Evolutionary conservation across 1,140 invertebrate species (phyloP), one percentile per base, ranked within the genome.

Genomic region (Carposina sasakii): DNA sequence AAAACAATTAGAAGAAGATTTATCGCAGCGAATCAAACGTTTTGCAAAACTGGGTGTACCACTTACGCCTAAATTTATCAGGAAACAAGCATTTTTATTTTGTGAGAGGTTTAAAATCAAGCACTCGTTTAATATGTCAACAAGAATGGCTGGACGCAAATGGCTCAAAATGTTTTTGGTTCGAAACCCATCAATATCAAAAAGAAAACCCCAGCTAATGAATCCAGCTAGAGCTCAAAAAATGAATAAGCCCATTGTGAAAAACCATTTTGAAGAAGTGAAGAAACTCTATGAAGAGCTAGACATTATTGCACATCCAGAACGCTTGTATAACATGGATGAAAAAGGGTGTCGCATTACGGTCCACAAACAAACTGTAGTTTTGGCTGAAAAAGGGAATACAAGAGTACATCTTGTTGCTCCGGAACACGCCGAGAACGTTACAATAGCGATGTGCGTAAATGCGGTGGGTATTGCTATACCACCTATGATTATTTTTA

Each of bases 281-380:
- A 54, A 64, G 21, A 48, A 54, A 45, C 15, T 77, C 2, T 57
- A 71, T 24, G 47, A 60, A 5, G 52, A 67, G 22, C 44, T 75
- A 36, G 52, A 71, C 30, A 55, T 83, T 24, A 36, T 19, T 15
- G 33, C 54, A 41, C 51, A 57, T 49, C 70, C 71, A 37, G 41
- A 81, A 49, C 43, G 53, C 4, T 63, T 82, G 10, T 85, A 61
- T 54, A 85, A 82, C 37, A 69, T 85, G 44, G 81, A 83, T 60
- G 75, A 85, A 57, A 85, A 84, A 47, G 75, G 70, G 1, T 76
- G 75, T 52, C 56, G 62, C 3, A 51, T 81, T n/a, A 70, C 60
- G 3, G 6, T 85, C 5, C 76, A 86, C 41, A 46, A 81, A 15
- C 62, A 72, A 42, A 31, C 41, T 1, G 1, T n/a, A 41, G 72